These are phyloP conservation scores for Heliocidaris tuberculata DNA, from an alignment of 35 echinoderm and acorn worm genomes.

Conservation along the genomic window DNA sequence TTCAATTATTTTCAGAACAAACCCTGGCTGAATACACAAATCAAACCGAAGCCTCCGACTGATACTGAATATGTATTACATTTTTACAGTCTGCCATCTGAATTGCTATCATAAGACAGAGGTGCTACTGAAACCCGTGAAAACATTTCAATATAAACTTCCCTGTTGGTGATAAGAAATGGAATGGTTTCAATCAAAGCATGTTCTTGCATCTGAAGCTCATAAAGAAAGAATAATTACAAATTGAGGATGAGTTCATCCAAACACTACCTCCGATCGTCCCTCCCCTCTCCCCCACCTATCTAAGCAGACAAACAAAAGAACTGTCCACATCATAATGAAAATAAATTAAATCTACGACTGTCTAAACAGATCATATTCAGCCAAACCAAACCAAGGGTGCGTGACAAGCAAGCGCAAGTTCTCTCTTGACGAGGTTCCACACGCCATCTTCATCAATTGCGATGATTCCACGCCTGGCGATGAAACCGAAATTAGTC, in stretches of 20 bases:
- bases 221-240: background rate
- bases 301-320: background rate
- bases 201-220: background rate
- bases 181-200: background rate
- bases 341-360: constrained; percentile 35
- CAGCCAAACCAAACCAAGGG: background rate
- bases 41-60: too few relatives aligned
- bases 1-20: background rate
- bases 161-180: background rate
- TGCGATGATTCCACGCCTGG: background rate
- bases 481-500: background rate
- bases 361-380: constrained; percentile 40
- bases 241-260: background rate
- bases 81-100: background rate
- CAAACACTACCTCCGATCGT: background rate
- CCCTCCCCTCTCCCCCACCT: background rate
- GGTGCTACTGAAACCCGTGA: background rate
- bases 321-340: constrained; percentile 23
- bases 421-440: background rate
- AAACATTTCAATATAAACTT: background rate
- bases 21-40: background rate
- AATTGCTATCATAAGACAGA: background rate
- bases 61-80: background rate
- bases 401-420: constrained; percentile 10
- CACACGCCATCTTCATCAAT: background rate